Conservation (phyloP, 1,140 invertebrate genomes). For the Apis florea region DNA sequence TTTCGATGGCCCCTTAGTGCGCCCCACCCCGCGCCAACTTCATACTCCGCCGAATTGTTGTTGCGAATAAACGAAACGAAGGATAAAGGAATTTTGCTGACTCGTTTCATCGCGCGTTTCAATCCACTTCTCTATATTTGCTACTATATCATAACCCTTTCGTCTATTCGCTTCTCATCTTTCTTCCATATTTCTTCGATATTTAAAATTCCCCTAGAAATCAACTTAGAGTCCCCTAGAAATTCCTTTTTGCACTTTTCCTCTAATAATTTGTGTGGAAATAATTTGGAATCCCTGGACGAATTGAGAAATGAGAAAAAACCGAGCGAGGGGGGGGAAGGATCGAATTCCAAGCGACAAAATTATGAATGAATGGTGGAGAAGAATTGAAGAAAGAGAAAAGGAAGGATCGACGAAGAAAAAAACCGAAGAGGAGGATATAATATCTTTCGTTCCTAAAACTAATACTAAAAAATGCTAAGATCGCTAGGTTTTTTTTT, state of each 20-base stretch:
- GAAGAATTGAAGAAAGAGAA: not conserved
- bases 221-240: too few species aligned
- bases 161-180: not conserved
- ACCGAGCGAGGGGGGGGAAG: too few species aligned
- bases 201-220: too few species aligned
- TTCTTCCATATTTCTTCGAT: too few species aligned
- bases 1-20: not conserved
- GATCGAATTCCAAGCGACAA: too few species aligned
- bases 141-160: not conserved
- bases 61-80: not conserved
- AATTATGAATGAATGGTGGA: not conserved
- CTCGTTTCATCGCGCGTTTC: not conserved
- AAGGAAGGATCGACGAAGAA: too few species aligned
- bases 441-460: too few species aligned
- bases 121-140: not conserved
- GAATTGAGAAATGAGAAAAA: too few species aligned
- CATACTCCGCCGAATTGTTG: not conserved
- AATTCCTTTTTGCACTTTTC: too few species aligned
- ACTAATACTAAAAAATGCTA: not conserved
- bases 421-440: not conserved
- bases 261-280: too few species aligned
- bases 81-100: not conserved
- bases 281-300: too few species aligned
- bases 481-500: too few species aligned
- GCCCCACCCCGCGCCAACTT: not conserved